Base-by-base conservation (phyloP, 1,140 invertebrate species). In the Doryteuthis pealeii region DNA sequence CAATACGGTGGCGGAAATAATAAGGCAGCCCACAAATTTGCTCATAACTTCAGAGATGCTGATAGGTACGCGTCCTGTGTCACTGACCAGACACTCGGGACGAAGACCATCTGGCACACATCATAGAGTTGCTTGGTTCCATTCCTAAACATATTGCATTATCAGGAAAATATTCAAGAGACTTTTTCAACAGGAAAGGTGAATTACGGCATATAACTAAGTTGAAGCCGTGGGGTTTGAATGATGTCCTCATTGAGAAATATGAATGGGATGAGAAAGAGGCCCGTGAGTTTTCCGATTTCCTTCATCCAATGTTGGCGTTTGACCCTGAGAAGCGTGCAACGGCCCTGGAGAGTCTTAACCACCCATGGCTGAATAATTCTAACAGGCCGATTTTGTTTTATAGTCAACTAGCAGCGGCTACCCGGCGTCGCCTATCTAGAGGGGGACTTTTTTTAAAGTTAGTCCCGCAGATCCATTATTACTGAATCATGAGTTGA, bases 31-130 rank as follows among this genome's bases (percentile, higher is more conserved):
- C n/a, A n/a, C n/a, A n/a, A n/a, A n/a, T n/a, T n/a, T n/a, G n/a
- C n/a, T n/a, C n/a, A n/a, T n/a, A n/a, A n/a, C n/a, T n/a, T n/a
- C n/a, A n/a, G n/a, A n/a, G n/a, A n/a, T n/a, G n/a, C n/a, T n/a
- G n/a, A n/a, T n/a, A n/a, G n/a, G n/a, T n/a, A n/a, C n/a, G n/a
- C n/a, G n/a, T n/a, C n/a, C n/a, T n/a, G n/a, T n/a, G n/a, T n/a
- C n/a, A n/a, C n/a, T n/a, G n/a, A n/a, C n/a, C n/a, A n/a, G n/a
- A 92, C 81, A 93, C 93, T 77, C 88, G 97, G 76, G 98, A 99
- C 89, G 98, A 99, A 89, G 98, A 99, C 89, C 98, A 99, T 86
- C 90, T 99, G 79, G 98, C 98, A 49, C 97, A 99, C 85, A 98
- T 99, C 79, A 99, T 99, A 77, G 98, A 99, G 89, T 90, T 99